Base-by-base conservation (phyloP, 2,113 vertebrate species). In the Polyodon spathula region DNA sequence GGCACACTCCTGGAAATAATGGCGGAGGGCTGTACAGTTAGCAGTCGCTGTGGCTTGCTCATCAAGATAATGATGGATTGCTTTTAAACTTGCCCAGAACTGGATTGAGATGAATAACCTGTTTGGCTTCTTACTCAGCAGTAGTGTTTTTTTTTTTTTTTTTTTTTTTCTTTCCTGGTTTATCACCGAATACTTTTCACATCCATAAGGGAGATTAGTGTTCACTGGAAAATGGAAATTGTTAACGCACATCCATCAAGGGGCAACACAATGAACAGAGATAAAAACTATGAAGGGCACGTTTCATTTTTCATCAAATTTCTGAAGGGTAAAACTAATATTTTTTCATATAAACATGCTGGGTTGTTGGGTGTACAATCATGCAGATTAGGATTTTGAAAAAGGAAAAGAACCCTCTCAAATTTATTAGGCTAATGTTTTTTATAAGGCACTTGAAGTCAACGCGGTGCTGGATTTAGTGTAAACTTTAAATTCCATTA, bases 401-500 rank as follows among this genome's bases (percentile, higher is more conserved):
- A n/a, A n/a, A n/a, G n/a, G n/a, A n/a, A n/a, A n/a, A n/a, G n/a
- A n/a, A n/a, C n/a, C n/a, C n/a, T n/a, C n/a, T n/a, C n/a, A n/a
- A 83, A 12, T 92, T 97, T 90, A 95, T 97, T 97, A 94, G 82
- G 89, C 88, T 96, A 94, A 97, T 92, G 89, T 93, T 93, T 93
- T 93, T 92, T 92, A 92, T 90, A 93, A 88, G 77, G 90, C 86
- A 90, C 87, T 92, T 91, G 88, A 97, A 94, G 90, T 93, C 95
- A 97, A 89, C 88, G 88, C 91, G 85, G 86, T 87, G 89, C 88
- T 88, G 87, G 92, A 97, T 96, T 95, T 94, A 97, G 92, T 93
- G 94, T 92, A 95, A 95, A 98, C 93, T 90, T n/a, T 95, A 95
- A 96, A 96, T 97, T 95, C 92, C 93, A 97, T 98, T 97, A 97